These are phyloP conservation scores for Harpagifer antarcticus DNA, from an alignment of 2,797 vertebrate species.

Conservation along the genomic window DNA sequence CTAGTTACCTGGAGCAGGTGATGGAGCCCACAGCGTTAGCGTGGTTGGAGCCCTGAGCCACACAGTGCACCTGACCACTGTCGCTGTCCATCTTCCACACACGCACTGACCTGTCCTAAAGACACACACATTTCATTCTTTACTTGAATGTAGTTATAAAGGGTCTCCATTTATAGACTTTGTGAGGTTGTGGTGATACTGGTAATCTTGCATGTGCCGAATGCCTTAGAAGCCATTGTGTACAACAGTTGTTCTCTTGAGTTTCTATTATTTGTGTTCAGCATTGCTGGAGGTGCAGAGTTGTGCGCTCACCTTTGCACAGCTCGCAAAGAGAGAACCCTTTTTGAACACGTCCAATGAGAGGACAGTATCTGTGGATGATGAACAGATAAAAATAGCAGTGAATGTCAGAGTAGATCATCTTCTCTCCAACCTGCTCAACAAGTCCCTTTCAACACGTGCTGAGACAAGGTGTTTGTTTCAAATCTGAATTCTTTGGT, in stretches of 20 bases:
- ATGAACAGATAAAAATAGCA: neutral
- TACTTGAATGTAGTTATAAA: neutral
- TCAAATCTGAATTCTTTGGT: neutral
- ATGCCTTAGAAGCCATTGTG: neutral
- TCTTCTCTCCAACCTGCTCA: constrained; percentile 18
- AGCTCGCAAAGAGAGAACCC: constrained; percentile 90
- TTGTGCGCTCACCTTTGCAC: constrained; percentile 89
- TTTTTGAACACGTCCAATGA: constrained; percentile 94
- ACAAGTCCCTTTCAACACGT: neutral
- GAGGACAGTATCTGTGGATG: constrained; percentile 89
- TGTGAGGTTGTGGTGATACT: neutral
- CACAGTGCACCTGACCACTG: constrained; percentile 86
- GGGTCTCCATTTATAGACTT: neutral
- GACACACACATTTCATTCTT: constrained; percentile 9
- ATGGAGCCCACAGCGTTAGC: constrained; percentile 90
- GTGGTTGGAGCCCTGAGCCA: constrained; percentile 91
- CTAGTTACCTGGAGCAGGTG: constrained; percentile 91
- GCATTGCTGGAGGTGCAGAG: neutral
- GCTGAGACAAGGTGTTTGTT: neutral
- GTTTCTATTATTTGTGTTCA: neutral
- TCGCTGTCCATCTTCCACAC: constrained; percentile 90
- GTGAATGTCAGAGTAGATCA: neutral
- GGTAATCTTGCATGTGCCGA: too few species aligned
- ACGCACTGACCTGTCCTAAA: constrained; percentile 92
- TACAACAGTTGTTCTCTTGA: neutral